A percentile compares a stretch with the other conserved stretches of the same genome.
These are phyloP conservation scores for Melopsittacus undulatus DNA, from an alignment of 2,797 vertebrate species.

Conservation along the genomic window DNA sequence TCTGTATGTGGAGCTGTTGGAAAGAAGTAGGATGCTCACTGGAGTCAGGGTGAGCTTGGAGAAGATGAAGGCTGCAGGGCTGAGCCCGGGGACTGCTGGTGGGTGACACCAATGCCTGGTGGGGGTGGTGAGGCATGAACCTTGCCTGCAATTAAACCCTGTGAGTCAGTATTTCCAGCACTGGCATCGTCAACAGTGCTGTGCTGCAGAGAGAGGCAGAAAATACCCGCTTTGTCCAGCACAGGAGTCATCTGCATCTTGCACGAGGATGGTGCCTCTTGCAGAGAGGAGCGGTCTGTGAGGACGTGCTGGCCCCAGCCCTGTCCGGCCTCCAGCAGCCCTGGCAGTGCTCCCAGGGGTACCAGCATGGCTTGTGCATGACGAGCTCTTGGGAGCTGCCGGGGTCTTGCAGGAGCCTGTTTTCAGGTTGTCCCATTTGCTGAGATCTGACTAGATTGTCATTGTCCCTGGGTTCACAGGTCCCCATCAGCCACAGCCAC, in stretches of 20 bases:
- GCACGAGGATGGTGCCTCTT: rapidly evolving
- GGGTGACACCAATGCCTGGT: rapidly evolving
- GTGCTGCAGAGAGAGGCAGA: not conserved
- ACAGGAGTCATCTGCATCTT: not conserved
- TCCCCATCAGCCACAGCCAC: rapidly evolving
- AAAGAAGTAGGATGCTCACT: rapidly evolving
- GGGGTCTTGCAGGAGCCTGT: rapidly evolving
- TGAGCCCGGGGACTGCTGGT: not conserved
- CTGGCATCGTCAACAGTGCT: rapidly evolving
- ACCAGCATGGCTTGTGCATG: rapidly evolving
- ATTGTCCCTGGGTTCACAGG: not conserved
- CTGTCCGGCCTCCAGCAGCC: not conserved
- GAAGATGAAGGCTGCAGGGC: not conserved
- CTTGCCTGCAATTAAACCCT: not conserved
- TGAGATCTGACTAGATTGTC: not conserved
- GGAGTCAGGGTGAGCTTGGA: rapidly evolving
- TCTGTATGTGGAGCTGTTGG: rapidly evolving
- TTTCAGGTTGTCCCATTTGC: not conserved
- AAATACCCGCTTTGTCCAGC: not conserved
- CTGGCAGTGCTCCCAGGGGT: not conserved
- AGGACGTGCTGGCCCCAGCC: rapidly evolving
- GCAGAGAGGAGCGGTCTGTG: not conserved
- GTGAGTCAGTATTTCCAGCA: not conserved
- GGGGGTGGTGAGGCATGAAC: rapidly evolving
- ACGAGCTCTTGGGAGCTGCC: not conserved